Conservation (phyloP, 2,888 invertebrate genomes). For the Pammene aurita region DNA sequence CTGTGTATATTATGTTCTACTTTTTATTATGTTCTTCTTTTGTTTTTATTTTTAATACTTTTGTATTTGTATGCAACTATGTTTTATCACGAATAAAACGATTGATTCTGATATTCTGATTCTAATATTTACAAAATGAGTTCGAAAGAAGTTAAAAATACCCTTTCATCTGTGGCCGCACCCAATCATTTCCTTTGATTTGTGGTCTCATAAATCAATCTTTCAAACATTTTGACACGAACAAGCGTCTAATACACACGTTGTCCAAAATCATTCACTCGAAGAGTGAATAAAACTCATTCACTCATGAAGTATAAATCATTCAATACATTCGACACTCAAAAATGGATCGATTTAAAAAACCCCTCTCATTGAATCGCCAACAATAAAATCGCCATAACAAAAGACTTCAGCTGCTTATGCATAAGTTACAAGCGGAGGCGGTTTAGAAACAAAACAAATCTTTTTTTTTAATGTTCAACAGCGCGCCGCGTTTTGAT, state of each 20-base stretch:
- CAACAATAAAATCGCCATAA: conserved; percentile 77
- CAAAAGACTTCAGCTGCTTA: conserved; percentile 59
- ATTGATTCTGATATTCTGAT: no score
- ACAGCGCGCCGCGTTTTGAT: no score
- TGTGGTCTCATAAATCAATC: conserved; percentile 55
- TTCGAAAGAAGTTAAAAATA: no score
- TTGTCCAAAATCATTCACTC: conserved; percentile 37
- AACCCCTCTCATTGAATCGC: conserved; percentile 69
- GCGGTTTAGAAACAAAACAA: conserved; percentile 5
- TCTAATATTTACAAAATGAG: no score
- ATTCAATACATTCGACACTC: conserved; percentile 77
- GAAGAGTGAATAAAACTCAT: conserved; percentile 36
- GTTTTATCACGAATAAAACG: no score
- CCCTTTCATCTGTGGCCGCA: not conserved
- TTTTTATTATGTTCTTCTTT: no score
- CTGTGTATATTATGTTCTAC: no score
- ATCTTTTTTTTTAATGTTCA: no score
- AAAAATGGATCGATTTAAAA: conserved; percentile 66
- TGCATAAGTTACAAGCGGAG: conserved; percentile 31
- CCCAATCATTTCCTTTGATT: conserved; percentile 17
- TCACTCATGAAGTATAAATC: conserved; percentile 66
- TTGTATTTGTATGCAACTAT: no score
- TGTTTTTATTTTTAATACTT: no score
- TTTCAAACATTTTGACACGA: conserved; percentile 64
- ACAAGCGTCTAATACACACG: conserved; percentile 38